These are phyloP conservation scores for Agrilus cyanescens DNA, from an alignment of 2,888 invertebrate genomes.

Conservation along the genomic window DNA sequence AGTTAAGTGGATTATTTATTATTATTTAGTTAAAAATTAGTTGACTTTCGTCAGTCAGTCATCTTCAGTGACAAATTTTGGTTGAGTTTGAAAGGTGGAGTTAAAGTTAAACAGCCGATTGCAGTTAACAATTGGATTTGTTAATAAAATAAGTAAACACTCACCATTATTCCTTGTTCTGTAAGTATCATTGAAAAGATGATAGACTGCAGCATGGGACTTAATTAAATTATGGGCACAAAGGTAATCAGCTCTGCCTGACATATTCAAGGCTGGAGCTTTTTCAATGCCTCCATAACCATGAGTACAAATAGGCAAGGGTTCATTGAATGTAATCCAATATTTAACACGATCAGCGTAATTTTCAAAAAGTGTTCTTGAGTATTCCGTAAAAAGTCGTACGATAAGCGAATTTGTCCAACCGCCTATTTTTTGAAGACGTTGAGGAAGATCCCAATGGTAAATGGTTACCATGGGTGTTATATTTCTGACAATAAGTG, in stretches of 20 bases:
- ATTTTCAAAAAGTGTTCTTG: constrained; percentile 31
- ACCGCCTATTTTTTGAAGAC: constrained; percentile 22
- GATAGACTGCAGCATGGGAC: constrained; percentile 53
- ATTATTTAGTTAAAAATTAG: too few relatives aligned
- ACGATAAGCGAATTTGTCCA: constrained; percentile 19
- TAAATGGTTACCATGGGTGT: constrained; percentile 50
- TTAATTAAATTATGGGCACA: constrained; percentile 50
- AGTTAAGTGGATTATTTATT: too few relatives aligned
- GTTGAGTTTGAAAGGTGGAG: too few relatives aligned
- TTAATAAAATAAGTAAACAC: too few relatives aligned
- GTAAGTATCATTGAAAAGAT: constrained; percentile 47
- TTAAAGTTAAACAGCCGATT: too few relatives aligned
- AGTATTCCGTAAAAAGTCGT: constrained; percentile 45
- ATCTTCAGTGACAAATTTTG: too few relatives aligned
- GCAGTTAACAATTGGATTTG: too few relatives aligned
- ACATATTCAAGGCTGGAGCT: constrained; percentile 30
- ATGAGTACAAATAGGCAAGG: constrained; percentile 23
- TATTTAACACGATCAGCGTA: constrained; percentile 27
- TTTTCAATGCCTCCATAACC: constrained; percentile 22
- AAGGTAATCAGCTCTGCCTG: constrained; percentile 46
- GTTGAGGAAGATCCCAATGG: constrained; percentile 54
- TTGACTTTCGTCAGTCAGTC: too few relatives aligned
- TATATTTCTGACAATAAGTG: constrained; percentile 38
- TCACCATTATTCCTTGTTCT: constrained; percentile 40
- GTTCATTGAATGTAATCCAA: constrained; percentile 44